Percentiles rank a stretch among this genome's conserved stretches.
Evolutionary conservation across 2,888 invertebrate genomes (phyloP).

Genomic region (Rhaphigaster nebulosa): DNA sequence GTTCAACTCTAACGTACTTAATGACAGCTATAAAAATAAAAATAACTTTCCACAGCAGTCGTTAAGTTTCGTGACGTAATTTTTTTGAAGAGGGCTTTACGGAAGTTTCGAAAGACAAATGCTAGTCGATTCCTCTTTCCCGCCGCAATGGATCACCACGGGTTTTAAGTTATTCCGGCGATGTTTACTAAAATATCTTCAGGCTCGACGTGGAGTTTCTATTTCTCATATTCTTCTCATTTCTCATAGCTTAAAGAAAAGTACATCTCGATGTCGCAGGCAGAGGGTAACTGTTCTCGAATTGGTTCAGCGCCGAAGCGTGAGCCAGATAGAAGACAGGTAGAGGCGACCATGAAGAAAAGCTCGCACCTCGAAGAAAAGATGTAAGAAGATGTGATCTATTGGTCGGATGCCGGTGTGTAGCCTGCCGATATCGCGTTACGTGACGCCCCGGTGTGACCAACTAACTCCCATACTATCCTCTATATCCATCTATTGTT

Average conservation of each 20-base stretch:
- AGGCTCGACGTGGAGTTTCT: neutral
- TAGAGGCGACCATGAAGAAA: constrained; percentile 3
- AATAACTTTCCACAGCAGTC: neutral
- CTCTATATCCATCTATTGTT: neutral
- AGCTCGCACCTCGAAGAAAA: constrained; percentile 41
- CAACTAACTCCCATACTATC: neutral
- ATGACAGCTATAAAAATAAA: constrained; percentile 6
- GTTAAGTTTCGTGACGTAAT: neutral
- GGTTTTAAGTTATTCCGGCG: neutral
- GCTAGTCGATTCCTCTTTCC: neutral
- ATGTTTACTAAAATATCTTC: neutral
- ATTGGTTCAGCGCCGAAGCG: neutral
- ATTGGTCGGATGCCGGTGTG: neutral
- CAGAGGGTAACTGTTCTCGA: constrained; percentile 13
- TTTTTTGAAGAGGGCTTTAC: neutral
- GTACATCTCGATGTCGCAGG: neutral
- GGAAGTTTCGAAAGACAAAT: constrained; percentile 12
- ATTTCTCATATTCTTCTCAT: neutral
- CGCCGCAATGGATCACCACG: neutral
- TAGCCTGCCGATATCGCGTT: constrained; percentile 4
- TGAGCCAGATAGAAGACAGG: neutral
- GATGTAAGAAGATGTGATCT: constrained; percentile 20
- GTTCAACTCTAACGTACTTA: neutral
- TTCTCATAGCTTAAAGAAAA: neutral
- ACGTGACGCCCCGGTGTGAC: neutral